Evolutionary conservation across 92 coral and sea anemone genomes (phyloP).

Genomic region (Isaurus tuberculatus): DNA sequence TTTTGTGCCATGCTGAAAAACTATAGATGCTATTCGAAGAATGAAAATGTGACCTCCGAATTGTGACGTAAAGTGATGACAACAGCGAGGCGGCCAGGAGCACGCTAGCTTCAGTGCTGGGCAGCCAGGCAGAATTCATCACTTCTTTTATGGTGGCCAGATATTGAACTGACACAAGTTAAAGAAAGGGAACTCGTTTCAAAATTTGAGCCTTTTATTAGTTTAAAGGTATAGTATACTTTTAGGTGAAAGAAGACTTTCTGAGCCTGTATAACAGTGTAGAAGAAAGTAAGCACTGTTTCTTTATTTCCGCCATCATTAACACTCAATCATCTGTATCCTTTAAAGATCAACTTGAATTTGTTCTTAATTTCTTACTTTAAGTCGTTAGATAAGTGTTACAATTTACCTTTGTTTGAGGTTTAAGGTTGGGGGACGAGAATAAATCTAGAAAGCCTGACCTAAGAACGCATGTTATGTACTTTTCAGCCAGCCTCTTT

Average conservation of each 20-base stretch:
- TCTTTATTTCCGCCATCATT: conserved; percentile 40
- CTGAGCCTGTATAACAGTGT: not conserved
- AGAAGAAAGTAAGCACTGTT: not conserved
- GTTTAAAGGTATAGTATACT: conserved; percentile 26
- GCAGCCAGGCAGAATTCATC: conserved; percentile 31
- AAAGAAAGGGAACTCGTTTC: conserved; percentile 8
- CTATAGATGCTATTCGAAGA: conserved; percentile 1
- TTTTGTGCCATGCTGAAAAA: not conserved
- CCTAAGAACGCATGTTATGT: not conserved
- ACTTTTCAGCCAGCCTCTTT: too few species aligned
- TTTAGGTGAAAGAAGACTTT: not conserved
- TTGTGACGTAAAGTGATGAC: conserved; percentile 45
- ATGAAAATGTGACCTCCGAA: conserved; percentile 22
- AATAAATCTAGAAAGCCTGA: not conserved
- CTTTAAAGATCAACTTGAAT: conserved; percentile 26
- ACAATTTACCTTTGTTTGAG: not conserved
- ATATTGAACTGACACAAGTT: conserved; percentile 18
- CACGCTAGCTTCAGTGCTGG: conserved; percentile 42
- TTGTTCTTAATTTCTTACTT: not conserved
- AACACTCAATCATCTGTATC: conserved; percentile 9
- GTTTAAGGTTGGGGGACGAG: not conserved
- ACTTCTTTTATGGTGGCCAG: conserved; percentile 19
- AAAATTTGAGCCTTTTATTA: not conserved
- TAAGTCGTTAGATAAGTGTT: conserved; percentile 26
- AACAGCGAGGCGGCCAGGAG: conserved; percentile 12